Percentiles rank a stretch among this genome's conserved stretches.
phyloP scores from a whole-genome alignment of 2,797 vertebrate species.

The Cyprinella venusta region DNA sequence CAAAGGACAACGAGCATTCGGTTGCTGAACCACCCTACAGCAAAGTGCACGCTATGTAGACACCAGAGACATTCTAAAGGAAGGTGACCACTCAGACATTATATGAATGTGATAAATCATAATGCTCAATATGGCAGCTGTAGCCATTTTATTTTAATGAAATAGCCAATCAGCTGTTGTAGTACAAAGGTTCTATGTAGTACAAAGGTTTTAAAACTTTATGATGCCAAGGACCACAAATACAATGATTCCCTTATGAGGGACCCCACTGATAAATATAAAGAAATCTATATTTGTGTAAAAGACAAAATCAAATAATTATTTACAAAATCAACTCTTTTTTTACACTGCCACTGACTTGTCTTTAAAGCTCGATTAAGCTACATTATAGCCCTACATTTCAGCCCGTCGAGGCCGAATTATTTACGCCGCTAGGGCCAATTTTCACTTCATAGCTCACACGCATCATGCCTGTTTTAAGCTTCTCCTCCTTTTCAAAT shows the following conservation, averaged over 20 bases:
- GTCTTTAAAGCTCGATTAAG: neutral
- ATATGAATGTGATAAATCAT: neutral
- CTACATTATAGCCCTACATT: too few species aligned
- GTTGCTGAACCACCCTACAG: neutral
- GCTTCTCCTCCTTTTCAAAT: too few species aligned
- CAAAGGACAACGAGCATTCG: neutral
- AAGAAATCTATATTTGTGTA: neutral
- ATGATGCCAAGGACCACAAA: neutral
- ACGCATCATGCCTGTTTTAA: too few species aligned
- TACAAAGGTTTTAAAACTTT: too few species aligned
- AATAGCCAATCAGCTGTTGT: neutral
- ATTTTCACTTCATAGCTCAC: too few species aligned
- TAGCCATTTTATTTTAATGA: neutral
- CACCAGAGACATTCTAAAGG: neutral
- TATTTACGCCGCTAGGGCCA: too few species aligned
- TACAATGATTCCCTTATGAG: too few species aligned
- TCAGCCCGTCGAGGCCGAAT: too few species aligned
- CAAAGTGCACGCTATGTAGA: neutral
- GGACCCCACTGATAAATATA: neutral
- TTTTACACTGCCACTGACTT: neutral
- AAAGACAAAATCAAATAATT: neutral
- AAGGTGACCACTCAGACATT: neutral
- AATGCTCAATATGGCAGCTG: neutral
- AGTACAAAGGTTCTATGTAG: neutral
- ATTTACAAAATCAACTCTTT: neutral